Percentiles rank a stretch among this genome's conserved stretches.
phyloP scores from a whole-genome alignment of 2,113 vertebrate genomes.

The Axis porcinus region DNA sequence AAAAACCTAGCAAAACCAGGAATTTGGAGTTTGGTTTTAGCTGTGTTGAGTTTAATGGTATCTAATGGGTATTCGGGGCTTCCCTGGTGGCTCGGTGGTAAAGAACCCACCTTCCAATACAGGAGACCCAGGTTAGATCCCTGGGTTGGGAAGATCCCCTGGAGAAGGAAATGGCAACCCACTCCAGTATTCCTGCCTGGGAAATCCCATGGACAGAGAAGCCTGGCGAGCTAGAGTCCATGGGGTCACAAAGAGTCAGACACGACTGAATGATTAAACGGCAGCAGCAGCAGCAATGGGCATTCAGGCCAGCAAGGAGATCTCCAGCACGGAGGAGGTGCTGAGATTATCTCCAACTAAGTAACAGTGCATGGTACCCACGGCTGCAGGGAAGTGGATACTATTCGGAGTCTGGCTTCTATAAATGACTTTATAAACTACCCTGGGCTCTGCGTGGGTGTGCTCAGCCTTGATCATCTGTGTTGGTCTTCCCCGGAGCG shows the following conservation, averaged over 20 bases:
- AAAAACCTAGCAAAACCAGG: not conserved
- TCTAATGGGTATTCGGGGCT: not conserved
- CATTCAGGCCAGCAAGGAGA: not conserved
- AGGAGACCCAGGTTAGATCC: not conserved
- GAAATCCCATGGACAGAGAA: not conserved
- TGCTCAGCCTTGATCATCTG: not conserved
- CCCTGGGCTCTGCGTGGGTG: not conserved
- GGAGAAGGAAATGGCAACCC: not conserved
- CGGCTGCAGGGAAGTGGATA: not conserved
- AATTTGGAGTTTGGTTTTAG: not conserved
- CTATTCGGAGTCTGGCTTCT: not conserved
- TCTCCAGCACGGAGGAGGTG: rapidly evolving
- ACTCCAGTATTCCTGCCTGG: not conserved
- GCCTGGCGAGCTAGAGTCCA: not conserved
- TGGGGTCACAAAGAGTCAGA: not conserved
- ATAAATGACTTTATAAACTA: not conserved
- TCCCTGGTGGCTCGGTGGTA: not conserved
- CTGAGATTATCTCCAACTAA: not conserved
- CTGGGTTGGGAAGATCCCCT: not conserved
- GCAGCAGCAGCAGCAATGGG: not conserved
- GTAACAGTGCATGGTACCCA: no score
- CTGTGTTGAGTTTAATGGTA: not conserved
- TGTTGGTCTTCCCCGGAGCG: not conserved
- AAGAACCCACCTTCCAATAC: not conserved
- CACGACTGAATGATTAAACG: not conserved